These are phyloP conservation scores for Drosophila kanekoi DNA, from an alignment of 2,888 invertebrate genomes.

Conservation along the genomic window DNA sequence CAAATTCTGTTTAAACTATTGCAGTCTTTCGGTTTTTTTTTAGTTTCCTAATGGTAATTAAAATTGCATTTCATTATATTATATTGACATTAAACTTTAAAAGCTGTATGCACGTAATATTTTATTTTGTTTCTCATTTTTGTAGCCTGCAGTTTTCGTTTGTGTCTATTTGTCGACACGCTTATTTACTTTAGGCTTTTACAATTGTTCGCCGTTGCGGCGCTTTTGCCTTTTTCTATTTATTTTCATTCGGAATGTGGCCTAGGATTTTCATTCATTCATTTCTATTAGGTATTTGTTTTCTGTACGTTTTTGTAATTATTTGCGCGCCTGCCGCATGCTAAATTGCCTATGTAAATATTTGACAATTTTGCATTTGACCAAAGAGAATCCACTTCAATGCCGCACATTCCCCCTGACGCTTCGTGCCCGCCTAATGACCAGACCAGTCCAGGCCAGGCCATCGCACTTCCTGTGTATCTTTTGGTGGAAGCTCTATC, in stretches of 20 bases:
- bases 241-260: conserved; percentile 47
- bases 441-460: conserved; percentile 22
- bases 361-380: conserved; percentile 79
- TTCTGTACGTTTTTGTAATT: conserved; percentile 77
- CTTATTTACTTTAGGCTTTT: conserved; percentile 56
- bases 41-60: conserved; percentile 1
- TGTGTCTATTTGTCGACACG: conserved; percentile 37
- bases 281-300: conserved; percentile 78
- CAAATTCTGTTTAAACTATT: not conserved
- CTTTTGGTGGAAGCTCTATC: conserved; percentile 43
- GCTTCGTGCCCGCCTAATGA: conserved; percentile 60
- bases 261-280: conserved; percentile 49
- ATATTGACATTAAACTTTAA: conserved; percentile 9
- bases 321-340: conserved; percentile 76
- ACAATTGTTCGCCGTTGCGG: conserved; percentile 55
- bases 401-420: conserved; percentile 1
- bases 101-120: not conserved
- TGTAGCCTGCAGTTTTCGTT: conserved; percentile 31
- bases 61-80: conserved; percentile 17
- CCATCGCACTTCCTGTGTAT: conserved; percentile 53
- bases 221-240: conserved; percentile 34
- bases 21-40: not conserved
- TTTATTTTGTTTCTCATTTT: conserved; percentile 10
- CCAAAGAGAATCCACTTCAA: conserved; percentile 47
- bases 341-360: conserved; percentile 82